Evolutionary conservation across 2,888 invertebrate species (phyloP).

Genomic region (Leptopterna dolabrata): DNA sequence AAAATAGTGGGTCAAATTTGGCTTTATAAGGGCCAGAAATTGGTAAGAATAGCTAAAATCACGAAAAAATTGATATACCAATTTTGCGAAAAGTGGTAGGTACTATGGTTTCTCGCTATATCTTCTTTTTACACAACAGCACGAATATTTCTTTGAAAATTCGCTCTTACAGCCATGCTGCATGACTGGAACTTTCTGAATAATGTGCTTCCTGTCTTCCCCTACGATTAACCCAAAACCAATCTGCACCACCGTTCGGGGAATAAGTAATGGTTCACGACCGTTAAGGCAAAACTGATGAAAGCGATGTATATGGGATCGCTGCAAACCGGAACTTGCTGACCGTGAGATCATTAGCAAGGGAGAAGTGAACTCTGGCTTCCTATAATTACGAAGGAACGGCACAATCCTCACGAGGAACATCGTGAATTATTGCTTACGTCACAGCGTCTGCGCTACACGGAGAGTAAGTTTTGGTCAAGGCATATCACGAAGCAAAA

Average conservation of each 20-base stretch:
- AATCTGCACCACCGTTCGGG: not conserved
- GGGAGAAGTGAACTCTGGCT: not conserved
- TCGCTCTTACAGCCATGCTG: no score
- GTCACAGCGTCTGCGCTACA: not conserved
- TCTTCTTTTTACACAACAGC: no score
- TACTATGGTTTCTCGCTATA: no score
- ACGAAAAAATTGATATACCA: no score
- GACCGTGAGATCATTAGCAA: not conserved
- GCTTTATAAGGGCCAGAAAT: no score
- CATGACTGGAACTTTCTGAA: no score
- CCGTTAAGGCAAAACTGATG: not conserved
- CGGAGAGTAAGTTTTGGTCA: constrained; percentile 8
- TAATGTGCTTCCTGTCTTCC: no score
- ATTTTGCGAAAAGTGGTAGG: no score
- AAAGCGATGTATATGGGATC: not conserved
- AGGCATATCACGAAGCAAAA: constrained; percentile 18
- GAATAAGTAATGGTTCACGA: not conserved
- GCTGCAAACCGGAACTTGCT: not conserved
- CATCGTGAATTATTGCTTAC: constrained; percentile 19
- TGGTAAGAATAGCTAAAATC: no score
- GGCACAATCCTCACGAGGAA: not conserved
- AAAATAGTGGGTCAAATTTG: no score
- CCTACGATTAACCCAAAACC: no score
- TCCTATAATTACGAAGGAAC: not conserved
- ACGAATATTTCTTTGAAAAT: no score